Base-by-base conservation (phyloP, 2,113 vertebrate species). In the Hippopotamus amphibius region DNA sequence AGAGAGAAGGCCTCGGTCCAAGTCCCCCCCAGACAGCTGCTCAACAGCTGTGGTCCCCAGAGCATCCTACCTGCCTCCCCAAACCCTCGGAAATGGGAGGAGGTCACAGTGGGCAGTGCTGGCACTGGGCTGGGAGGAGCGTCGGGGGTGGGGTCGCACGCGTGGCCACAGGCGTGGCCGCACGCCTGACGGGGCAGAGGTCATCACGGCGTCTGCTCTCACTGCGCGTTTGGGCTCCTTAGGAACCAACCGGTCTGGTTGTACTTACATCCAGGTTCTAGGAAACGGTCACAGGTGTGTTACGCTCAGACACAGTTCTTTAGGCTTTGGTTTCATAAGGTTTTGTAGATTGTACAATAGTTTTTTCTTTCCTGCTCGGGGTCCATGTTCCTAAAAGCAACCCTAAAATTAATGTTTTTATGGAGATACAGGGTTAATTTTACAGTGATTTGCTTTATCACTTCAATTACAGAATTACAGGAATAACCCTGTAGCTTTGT, bases 391-490 rank as follows among this genome's bases (percentile, higher is more conserved):
- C n/a, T 48, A 59, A 69, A 90, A 86, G 46, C 19, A 41, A 48
- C 46, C 59, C 59, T 55, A 76, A 90, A 92, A 26, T 28, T 71
- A 41, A 43, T 12, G 72, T 92, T 90, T 90, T 72, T 53, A 15
- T n/a, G 66, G 72, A 11, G 59, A 87, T 30, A 15, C 10, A 30
- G 69, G 82, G 16, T 50, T 80, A 28, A 16, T 76, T 55, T 26
- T 12, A 28, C 17, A 50, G 55, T 4, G 19, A 28, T n/a, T 48
- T 65, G 33, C 26, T 71, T 50, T 21, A 59, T 17, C 57, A 8
- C 26, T 17, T 15, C n/a, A 28, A 65, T 5, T 9, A 30, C 0
- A 2, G 0, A 5, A 19, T 37, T 33, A 13, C 0, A 33, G 43
- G 26, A 28, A 7, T 14, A 21, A 24, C 46, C 55, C 50, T 3